Percentiles rank a stretch among this genome's conserved stretches.
Conservation (phyloP, 2,113 vertebrate species). For the Plestiodon gilberti region DNA sequence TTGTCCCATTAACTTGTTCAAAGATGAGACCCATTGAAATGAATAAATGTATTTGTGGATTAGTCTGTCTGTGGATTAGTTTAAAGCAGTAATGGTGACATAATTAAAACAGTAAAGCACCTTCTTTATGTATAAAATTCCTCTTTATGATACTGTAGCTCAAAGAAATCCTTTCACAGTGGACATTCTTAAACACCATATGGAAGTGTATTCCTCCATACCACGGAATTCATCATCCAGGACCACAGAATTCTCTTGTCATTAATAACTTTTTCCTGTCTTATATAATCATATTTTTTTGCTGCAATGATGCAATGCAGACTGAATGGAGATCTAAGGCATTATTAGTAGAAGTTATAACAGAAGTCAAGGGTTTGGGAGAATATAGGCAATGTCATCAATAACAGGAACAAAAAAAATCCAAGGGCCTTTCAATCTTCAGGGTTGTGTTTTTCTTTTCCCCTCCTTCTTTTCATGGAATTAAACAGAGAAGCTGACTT, state of each 20-base stretch:
- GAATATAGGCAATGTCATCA: conserved; percentile 16
- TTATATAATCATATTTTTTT: conserved; percentile 38
- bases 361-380: conserved; percentile 20
- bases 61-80: neutral
- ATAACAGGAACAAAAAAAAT: neutral
- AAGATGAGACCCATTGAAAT: neutral
- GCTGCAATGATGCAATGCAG: conserved; percentile 45
- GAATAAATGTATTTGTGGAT: neutral
- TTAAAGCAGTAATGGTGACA: neutral
- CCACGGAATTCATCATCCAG: too few relatives aligned
- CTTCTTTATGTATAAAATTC: neutral
- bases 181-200: too few relatives aligned
- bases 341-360: conserved; percentile 34
- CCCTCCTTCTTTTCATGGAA: conserved; percentile 3
- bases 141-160: neutral
- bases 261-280: conserved; percentile 67
- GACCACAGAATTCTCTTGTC: conserved; percentile 47
- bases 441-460: conserved; percentile 5
- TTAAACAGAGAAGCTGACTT: conserved; percentile 32
- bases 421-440: neutral
- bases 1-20: neutral
- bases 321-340: conserved; percentile 47
- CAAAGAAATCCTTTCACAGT: neutral
- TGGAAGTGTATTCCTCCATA: too few relatives aligned
- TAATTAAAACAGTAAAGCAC: neutral